Evolutionary conservation across 2,113 vertebrate genomes (phyloP).

Genomic region (Phoxinus phoxinus): DNA sequence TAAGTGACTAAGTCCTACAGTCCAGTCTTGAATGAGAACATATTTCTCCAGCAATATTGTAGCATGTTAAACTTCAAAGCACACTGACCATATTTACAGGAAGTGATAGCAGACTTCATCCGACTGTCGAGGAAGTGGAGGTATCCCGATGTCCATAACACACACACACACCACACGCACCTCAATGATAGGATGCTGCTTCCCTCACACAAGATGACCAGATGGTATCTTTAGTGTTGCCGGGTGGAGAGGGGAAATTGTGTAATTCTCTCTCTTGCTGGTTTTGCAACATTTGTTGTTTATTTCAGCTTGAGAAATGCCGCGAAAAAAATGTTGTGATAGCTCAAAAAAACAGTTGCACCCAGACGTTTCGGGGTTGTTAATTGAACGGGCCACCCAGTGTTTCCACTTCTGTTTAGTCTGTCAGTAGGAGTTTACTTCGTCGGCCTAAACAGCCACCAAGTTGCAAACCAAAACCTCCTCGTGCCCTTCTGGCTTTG

Average conservation of each 20-base stretch:
- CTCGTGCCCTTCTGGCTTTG: neutral
- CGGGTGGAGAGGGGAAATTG: conserved; percentile 19
- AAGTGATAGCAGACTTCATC: conserved; percentile 5
- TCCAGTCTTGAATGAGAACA: conserved; percentile 3
- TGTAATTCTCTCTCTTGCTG: conserved; percentile 21
- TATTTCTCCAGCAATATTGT: neutral
- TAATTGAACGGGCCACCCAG: conserved; percentile 49
- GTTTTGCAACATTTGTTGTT: conserved; percentile 55
- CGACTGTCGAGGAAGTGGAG: neutral
- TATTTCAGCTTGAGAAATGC: conserved; percentile 42
- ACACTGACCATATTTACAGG: conserved; percentile 1
- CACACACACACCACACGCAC: neutral
- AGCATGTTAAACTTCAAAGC: neutral
- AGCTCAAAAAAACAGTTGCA: conserved; percentile 21
- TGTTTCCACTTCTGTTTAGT: conserved; percentile 54
- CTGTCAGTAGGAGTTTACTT: conserved; percentile 40
- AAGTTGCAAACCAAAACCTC: conserved; percentile 22
- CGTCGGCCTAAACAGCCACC: conserved; percentile 18
- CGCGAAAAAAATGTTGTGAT: conserved; percentile 3
- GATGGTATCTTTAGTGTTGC: conserved; percentile 49
- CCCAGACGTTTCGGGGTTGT: conserved; percentile 22
- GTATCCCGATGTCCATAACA: neutral
- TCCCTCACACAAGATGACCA: conserved; percentile 42
- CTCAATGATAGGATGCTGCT: neutral
- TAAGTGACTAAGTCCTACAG: neutral